Evolutionary conservation across 2,113 vertebrate genomes (phyloP), one percentile per base, ranked within the genome.

Genomic region (Etia nguti): DNA sequence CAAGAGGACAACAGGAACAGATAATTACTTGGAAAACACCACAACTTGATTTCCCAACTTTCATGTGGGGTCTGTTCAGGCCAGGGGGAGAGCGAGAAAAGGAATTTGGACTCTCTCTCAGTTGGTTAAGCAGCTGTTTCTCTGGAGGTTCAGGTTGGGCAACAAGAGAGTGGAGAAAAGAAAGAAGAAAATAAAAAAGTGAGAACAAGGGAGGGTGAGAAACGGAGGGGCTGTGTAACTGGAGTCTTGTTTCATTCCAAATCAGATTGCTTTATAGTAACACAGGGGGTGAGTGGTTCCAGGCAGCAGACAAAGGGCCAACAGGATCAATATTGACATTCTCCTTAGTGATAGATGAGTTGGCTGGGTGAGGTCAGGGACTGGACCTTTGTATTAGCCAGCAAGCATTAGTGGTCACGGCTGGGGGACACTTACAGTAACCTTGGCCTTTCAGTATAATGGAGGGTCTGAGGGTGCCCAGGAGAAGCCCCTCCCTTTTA

Each of bases 321-420:
- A 89, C 90, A 93, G 81, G 92, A 96, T 96, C 96, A 96, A 96
- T 96, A 97, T 95, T 96, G 95, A 96, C 93, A 92, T 95, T 96
- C 93, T 95, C 94, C 93, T 91, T 94, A 93, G 95, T 81, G 92
- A 95, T 95, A 91, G 89, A 87, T 11, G 84, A 93, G 94, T 92
- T 94, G 92, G 91, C 94, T 91, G 81, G 88, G 86, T 93, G 86
- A 93, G 92, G 93, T 89, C 92, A 93, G 91, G 86, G 84, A 92
- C 90, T 88, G 87, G 93, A 93, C 86, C 84, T 92, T 83, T 86
- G 80, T 90, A 86, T 70, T 70, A 90, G 92, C 86, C 88, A 83
- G 83, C 81, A 48, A 91, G 80, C 88, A 93, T 93, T 94, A 92
- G 93, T 88, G 91, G 93, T 94, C 91, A 90, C 57, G 87, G 92